Percentiles rank a stretch among this genome's conserved stretches.
These are phyloP conservation scores for Setipinna tenuifilis DNA, from an alignment of 2,797 vertebrate genomes.

Conservation along the genomic window DNA sequence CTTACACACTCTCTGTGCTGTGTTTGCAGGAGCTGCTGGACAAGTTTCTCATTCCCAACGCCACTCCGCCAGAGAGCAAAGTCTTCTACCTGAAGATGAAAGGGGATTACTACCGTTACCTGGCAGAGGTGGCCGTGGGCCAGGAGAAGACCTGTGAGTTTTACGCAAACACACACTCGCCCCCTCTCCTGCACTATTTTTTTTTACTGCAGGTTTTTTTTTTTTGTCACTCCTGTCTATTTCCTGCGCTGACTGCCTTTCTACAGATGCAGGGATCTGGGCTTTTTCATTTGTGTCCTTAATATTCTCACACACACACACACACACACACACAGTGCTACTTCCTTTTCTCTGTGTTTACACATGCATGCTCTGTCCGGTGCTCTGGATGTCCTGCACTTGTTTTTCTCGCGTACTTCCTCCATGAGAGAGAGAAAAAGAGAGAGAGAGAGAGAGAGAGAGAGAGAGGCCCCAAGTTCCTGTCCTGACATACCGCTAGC, in stretches of 20 bases:
- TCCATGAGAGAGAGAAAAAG: not conserved
- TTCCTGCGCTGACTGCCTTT: not conserved
- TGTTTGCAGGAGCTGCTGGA: conserved; percentile 84
- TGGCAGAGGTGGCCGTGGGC: conserved; percentile 90
- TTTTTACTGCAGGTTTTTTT: too few relatives aligned
- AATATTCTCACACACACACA: too few relatives aligned
- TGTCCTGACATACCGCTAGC: not conserved
- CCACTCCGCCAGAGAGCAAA: conserved; percentile 85
- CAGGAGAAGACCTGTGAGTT: conserved; percentile 80
- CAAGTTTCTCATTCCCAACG: conserved; percentile 88
- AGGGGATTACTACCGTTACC: conserved; percentile 95
- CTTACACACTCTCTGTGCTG: conserved; percentile 8
- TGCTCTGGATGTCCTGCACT: not conserved
- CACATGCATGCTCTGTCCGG: not conserved
- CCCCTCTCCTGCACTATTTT: too few relatives aligned
- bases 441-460: not conserved
- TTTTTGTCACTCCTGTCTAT: too few relatives aligned
- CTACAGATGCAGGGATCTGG: not conserved
- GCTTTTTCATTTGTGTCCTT: not conserved
- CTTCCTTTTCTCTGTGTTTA: conserved; percentile 1
- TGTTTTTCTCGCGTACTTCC: conserved; percentile 7
- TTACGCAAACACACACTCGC: not conserved
- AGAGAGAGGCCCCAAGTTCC: not conserved
- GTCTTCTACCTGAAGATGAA: conserved; percentile 99
- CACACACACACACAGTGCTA: too few relatives aligned